Percentiles rank a stretch among this genome's conserved stretches.
phyloP scores from a whole-genome alignment of 2,113 vertebrate genomes.

The Benitochromis conjunctus region DNA sequence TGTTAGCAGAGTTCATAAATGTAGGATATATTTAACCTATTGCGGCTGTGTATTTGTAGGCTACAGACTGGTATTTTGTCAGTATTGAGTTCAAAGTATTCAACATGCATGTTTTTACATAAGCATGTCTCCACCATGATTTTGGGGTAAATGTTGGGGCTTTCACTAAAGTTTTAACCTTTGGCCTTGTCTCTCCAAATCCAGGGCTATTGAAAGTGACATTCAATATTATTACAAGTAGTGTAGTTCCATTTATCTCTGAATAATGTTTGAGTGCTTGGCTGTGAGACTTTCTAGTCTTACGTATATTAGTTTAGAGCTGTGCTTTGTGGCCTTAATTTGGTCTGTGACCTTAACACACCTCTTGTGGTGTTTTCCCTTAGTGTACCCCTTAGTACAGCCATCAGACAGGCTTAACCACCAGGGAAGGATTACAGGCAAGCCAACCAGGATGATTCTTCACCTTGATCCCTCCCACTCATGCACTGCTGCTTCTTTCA shows the following conservation, averaged over 20 bases:
- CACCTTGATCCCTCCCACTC: background rate
- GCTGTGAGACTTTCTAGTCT: background rate
- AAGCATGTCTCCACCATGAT: background rate
- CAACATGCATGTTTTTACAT: background rate
- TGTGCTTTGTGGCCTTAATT: background rate
- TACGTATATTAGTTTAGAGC: background rate
- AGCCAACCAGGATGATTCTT: background rate
- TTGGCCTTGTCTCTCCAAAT: background rate
- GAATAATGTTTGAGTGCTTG: background rate
- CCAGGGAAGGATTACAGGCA: slow-evolving; percentile 24
- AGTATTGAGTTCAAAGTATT: background rate
- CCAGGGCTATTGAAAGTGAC: background rate
- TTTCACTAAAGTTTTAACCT: background rate
- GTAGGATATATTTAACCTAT: background rate
- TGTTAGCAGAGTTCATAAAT: background rate
- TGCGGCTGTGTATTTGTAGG: background rate
- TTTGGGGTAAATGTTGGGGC: background rate
- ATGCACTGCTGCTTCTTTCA: background rate
- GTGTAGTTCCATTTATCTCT: background rate
- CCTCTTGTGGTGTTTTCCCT: background rate
- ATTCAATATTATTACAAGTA: background rate
- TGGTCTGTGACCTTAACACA: background rate
- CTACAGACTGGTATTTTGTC: background rate
- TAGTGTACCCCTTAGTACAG: background rate
- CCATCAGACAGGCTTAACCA: background rate